Evolutionary conservation across 2,113 vertebrate species (phyloP).

Genomic region (Pelodiscus sinensis): DNA sequence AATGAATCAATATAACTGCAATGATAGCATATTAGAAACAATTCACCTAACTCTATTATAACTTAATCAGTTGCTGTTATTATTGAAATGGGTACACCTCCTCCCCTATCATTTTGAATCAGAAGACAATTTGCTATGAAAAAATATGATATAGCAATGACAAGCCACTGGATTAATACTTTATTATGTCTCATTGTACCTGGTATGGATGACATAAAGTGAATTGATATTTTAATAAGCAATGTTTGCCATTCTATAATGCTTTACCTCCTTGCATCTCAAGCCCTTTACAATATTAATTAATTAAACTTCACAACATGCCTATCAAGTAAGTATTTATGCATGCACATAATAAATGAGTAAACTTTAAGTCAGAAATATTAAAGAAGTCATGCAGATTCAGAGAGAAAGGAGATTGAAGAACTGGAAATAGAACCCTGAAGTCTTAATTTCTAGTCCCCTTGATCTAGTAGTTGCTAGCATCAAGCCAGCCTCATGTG

Average conservation of each 20-base stretch:
- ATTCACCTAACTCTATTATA: neutral
- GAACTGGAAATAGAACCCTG: neutral
- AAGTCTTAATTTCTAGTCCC: neutral
- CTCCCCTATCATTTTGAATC: neutral
- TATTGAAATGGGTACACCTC: neutral
- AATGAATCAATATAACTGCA: conserved; percentile 67
- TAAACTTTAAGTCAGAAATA: neutral
- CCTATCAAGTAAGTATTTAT: neutral
- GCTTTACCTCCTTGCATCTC: neutral
- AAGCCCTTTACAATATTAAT: neutral
- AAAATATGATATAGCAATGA: neutral
- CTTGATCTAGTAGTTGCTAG: neutral
- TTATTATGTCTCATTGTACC: neutral
- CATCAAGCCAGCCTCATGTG: neutral
- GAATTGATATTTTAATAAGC: neutral
- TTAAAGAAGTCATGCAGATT: neutral
- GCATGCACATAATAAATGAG: neutral
- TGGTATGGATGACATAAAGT: neutral
- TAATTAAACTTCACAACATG: neutral
- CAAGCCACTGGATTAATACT: neutral
- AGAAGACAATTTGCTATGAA: neutral
- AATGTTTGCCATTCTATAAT: neutral
- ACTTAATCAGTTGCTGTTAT: neutral
- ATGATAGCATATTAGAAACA: conserved; percentile 37
- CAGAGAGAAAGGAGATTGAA: neutral